These are phyloP conservation scores for Tuberolachnus salignus DNA, from an alignment of 2,888 invertebrate genomes.

Conservation along the genomic window DNA sequence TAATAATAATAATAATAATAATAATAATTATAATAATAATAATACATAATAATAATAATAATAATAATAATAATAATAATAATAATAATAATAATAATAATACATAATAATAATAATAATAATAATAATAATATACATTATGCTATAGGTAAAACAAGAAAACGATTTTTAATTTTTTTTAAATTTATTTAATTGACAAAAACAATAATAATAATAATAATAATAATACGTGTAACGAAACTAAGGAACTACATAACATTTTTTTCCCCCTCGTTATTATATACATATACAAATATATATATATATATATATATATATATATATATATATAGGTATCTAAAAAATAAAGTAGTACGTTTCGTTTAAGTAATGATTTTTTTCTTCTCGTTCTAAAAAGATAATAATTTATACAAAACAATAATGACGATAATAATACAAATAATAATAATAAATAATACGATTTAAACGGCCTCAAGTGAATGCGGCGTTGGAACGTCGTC, in stretches of 20 bases:
- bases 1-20: not conserved
- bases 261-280: conserved; percentile 3
- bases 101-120: conserved; percentile 3
- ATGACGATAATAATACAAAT: not conserved
- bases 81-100: not conserved
- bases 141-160: conserved; percentile 41
- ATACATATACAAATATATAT: no score
- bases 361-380: conserved; percentile 8
- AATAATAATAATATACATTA: conserved; percentile 16
- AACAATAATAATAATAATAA: conserved; percentile 41
- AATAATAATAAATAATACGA: conserved; percentile 33
- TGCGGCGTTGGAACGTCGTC: conserved; percentile 37
- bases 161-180: conserved; percentile 1
- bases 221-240: conserved; percentile 36
- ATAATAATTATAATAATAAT: not conserved
- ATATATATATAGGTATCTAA: no score
- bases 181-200: conserved; percentile 49
- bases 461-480: conserved; percentile 26
- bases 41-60: conserved; percentile 6
- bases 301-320: no score
- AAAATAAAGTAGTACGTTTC: not conserved
- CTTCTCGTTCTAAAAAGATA: conserved; percentile 13
- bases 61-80: not conserved
- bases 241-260: conserved; percentile 52
- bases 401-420: conserved; percentile 26